Evolutionary conservation across 2,113 vertebrate genomes (phyloP).

Genomic region (Saguinus midas): DNA sequence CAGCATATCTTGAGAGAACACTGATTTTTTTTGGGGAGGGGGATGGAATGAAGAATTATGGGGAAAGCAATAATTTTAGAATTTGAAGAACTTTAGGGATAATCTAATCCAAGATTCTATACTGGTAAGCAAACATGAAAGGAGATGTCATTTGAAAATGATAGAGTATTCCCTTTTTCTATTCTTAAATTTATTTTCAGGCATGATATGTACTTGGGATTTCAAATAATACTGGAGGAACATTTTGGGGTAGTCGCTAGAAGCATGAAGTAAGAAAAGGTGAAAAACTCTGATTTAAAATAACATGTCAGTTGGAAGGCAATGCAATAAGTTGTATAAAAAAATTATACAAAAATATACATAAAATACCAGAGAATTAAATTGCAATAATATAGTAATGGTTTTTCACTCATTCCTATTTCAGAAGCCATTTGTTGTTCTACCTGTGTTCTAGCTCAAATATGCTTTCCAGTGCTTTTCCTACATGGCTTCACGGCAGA

Average conservation of each 20-base stretch:
- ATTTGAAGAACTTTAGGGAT: neutral
- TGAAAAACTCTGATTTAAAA: neutral
- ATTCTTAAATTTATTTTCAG: neutral
- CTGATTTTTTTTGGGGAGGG: neutral
- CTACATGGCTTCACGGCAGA: neutral
- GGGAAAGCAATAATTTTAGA: neutral
- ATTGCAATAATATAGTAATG: neutral
- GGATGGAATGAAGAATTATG: neutral
- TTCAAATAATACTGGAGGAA: neutral
- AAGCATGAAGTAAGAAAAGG: neutral
- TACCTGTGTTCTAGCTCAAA: neutral
- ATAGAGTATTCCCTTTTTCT: neutral
- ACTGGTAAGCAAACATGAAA: neutral
- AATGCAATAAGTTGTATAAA: neutral
- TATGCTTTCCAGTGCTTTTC: neutral
- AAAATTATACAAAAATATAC: neutral
- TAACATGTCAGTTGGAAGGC: neutral
- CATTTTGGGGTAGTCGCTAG: neutral
- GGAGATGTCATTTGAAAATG: neutral
- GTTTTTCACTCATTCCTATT: neutral
- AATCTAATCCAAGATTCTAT: neutral
- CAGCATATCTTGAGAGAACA: neutral
- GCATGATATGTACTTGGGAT: neutral
- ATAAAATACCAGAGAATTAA: neutral
- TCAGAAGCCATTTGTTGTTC: neutral